Evolutionary conservation across 2,888 invertebrate genomes (phyloP).

Genomic region (Drosophila kanekoi): DNA sequence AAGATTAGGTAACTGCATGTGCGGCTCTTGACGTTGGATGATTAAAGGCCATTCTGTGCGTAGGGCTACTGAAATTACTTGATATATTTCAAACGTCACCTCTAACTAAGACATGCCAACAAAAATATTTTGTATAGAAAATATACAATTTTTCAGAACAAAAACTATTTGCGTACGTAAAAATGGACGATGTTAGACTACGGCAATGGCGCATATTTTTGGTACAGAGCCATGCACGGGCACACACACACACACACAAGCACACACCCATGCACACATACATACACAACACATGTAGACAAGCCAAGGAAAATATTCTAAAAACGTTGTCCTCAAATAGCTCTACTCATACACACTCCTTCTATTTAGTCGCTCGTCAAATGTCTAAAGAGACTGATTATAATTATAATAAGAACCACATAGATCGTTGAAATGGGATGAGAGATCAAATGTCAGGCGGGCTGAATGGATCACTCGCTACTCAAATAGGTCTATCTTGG

Average conservation of each 20-base stretch:
- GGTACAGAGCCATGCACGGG: constrained; percentile 65
- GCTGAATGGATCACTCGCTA: not conserved
- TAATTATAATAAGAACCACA: constrained; percentile 52
- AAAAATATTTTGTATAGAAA: constrained; percentile 53
- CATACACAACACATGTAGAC: constrained; percentile 6
- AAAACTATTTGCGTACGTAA: constrained; percentile 71
- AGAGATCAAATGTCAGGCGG: constrained; percentile 37
- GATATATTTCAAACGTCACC: constrained; percentile 65
- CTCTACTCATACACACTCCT: constrained; percentile 58
- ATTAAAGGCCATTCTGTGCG: constrained; percentile 54
- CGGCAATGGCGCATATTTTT: constrained; percentile 69
- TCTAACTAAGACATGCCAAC: constrained; percentile 66
- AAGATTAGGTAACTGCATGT: constrained; percentile 45
- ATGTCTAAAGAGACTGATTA: constrained; percentile 54
- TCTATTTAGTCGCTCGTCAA: constrained; percentile 58
- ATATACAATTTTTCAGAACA: constrained; percentile 70
- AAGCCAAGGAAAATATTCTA: constrained; percentile 58
- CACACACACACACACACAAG: constrained; percentile 33
- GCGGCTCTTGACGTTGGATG: constrained; percentile 38
- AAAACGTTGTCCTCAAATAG: constrained; percentile 65
- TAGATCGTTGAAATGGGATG: constrained; percentile 19
- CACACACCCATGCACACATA: constrained; percentile 7
- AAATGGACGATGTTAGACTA: constrained; percentile 69
- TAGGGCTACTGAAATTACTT: constrained; percentile 66
- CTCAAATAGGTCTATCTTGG: no score